phyloP scores from a whole-genome alignment of 2,888 invertebrate genomes.

The Drosophila kambysellisi region DNA sequence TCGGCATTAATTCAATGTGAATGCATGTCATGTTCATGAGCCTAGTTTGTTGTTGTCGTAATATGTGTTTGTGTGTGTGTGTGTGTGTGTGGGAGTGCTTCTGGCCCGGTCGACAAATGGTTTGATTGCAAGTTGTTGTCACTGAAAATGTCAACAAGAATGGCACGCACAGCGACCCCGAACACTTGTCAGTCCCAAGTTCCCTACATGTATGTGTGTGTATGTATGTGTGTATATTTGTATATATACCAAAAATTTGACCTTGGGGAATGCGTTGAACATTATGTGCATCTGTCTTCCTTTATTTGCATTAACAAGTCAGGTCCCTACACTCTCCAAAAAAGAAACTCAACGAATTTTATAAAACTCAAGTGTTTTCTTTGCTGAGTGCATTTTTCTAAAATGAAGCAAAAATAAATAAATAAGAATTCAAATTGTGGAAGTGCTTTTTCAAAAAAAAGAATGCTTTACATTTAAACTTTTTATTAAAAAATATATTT shows the following conservation, averaged over 20 bases:
- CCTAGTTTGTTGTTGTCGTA: conserved; percentile 43
- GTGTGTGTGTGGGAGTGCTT: neutral
- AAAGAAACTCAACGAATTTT: neutral
- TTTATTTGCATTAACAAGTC: conserved; percentile 39
- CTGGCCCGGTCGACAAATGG: conserved; percentile 54
- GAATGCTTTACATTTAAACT: neutral
- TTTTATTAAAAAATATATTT: neutral
- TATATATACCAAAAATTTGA: conserved; percentile 41
- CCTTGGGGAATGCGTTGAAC: conserved; percentile 51
- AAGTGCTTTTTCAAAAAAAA: neutral
- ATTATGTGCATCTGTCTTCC: conserved; percentile 23
- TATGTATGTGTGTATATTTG: neutral
- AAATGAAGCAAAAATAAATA: neutral
- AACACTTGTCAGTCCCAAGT: conserved; percentile 14
- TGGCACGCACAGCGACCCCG: conserved; percentile 49
- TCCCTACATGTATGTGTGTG: conserved; percentile 7
- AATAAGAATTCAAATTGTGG: neutral
- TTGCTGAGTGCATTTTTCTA: neutral
- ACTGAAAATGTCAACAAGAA: conserved; percentile 71
- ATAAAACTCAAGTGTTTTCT: neutral
- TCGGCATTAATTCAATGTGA: conserved; percentile 74
- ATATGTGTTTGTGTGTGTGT: neutral
- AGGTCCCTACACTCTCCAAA: neutral
- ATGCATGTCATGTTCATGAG: conserved; percentile 75
- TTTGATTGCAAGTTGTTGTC: conserved; percentile 78